phyloP scores from a whole-genome alignment of 2,888 invertebrate genomes.

The Ethmia dodecea region DNA sequence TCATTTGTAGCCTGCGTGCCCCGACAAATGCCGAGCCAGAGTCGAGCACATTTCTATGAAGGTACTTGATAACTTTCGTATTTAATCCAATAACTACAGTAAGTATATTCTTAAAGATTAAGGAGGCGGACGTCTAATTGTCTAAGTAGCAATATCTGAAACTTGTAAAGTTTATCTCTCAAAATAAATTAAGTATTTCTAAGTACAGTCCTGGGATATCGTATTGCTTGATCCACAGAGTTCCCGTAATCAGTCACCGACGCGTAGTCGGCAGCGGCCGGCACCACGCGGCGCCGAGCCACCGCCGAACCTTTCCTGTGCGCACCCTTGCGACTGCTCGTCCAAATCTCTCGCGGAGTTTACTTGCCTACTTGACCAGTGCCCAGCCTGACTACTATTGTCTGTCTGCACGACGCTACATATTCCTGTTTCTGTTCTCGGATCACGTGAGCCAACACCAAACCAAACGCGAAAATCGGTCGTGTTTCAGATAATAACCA shows the following conservation, averaged over 20 bases:
- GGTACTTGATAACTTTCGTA: constrained; percentile 32
- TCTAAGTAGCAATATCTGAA: constrained; percentile 70
- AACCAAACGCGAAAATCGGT: constrained; percentile 64
- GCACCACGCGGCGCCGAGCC: no score
- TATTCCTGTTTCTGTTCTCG: constrained; percentile 39
- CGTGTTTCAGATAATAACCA: constrained; percentile 65
- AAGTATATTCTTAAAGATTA: constrained; percentile 58
- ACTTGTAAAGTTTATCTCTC: constrained; percentile 70
- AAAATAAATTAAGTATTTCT: constrained; percentile 76
- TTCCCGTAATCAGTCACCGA: constrained; percentile 70
- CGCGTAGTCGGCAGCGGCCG: constrained; percentile 47
- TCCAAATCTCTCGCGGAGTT: constrained; percentile 35
- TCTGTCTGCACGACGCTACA: constrained; percentile 41
- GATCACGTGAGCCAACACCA: constrained; percentile 51
- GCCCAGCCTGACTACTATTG: constrained; percentile 20
- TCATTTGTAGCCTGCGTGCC: constrained; percentile 35
- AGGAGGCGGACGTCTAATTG: constrained; percentile 71
- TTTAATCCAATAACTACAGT: constrained; percentile 40
- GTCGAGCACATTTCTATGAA: constrained; percentile 28
- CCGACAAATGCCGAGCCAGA: constrained; percentile 22
- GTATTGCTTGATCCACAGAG: constrained; percentile 65
- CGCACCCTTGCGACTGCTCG: constrained; percentile 46
- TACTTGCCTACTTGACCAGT: constrained; percentile 28
- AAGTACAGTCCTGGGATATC: constrained; percentile 73
- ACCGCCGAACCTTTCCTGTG: constrained; percentile 43